These are phyloP conservation scores for Eurois occulta DNA, from an alignment of 2,888 invertebrate species.

Conservation along the genomic window DNA sequence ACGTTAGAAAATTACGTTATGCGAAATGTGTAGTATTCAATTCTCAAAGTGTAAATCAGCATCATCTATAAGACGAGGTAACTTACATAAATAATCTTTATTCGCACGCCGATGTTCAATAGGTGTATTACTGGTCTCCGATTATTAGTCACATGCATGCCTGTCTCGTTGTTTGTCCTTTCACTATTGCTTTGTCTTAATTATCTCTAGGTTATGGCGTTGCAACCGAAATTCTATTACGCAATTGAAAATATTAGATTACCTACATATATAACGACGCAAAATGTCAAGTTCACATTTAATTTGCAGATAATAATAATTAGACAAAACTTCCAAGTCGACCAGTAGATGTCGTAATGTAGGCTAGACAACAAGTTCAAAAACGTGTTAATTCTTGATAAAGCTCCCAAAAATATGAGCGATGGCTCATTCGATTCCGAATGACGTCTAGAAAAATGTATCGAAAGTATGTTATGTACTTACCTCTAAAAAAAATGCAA, in stretches of 20 bases:
- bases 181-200: not conserved
- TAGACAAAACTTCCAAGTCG: no score
- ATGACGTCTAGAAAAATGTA: no score
- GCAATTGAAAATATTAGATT: conserved; percentile 16
- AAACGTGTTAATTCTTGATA: no score
- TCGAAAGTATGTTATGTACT: no score
- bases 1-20: not conserved
- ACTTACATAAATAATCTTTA: not conserved
- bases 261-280: not conserved
- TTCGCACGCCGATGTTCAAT: not conserved
- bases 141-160: not conserved
- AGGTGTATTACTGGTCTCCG: not conserved
- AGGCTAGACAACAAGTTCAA: no score
- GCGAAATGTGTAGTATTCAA: not conserved
- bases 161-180: not conserved
- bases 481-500: no score
- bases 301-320: not conserved
- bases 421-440: no score
- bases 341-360: no score
- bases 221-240: not conserved
- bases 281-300: conserved; percentile 17
- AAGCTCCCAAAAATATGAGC: no score
- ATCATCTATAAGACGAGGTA: not conserved
- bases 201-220: not conserved
- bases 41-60: not conserved